Conservation (phyloP, 2,797 vertebrate species). For the Brotula barbata region DNA sequence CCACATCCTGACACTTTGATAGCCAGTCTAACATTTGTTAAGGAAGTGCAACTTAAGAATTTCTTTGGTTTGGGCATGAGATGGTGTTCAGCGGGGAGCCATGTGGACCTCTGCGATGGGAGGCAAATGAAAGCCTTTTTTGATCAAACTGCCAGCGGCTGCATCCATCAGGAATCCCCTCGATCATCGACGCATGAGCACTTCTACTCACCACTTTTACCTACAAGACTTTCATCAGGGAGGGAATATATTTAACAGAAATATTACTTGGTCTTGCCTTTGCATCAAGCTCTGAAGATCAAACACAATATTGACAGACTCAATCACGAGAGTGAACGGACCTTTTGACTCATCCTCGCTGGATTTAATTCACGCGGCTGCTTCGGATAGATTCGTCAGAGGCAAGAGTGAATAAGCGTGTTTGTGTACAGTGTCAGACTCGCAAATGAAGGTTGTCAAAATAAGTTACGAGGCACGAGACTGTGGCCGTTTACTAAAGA, state of each 20-base stretch:
- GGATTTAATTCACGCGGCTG: conserved; percentile 17
- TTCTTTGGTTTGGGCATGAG: conserved; percentile 4
- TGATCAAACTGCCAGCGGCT: conserved; percentile 8
- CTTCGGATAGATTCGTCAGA: conserved; percentile 37
- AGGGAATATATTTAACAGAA: conserved; percentile 9
- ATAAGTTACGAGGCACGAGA: conserved; percentile 47
- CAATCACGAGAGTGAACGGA: conserved; percentile 31
- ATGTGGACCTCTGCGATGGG: conserved; percentile 15
- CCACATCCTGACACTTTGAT: not conserved
- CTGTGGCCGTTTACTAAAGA: conserved; percentile 46
- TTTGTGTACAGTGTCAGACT: conserved; percentile 44
- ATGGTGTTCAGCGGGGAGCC: conserved; percentile 29
- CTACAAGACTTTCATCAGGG: conserved; percentile 13
- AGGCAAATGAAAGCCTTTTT: conserved; percentile 34
- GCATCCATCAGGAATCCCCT: conserved; percentile 9
- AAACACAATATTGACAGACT: not conserved
- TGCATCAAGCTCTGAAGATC: conserved; percentile 5
- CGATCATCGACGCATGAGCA: conserved; percentile 1
- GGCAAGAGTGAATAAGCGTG: conserved; percentile 20
- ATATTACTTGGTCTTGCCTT: conserved; percentile 4
- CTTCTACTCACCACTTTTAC: conserved; percentile 11
- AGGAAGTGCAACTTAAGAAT: not conserved
- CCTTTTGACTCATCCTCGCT: conserved; percentile 14
- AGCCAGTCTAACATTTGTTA: conserved; percentile 10
- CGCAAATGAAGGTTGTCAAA: conserved; percentile 59